A percentile compares a stretch with the other conserved stretches of the same genome.
Conservation (phyloP, 2,797 vertebrate genomes). For the Catostomus latipinnis region DNA sequence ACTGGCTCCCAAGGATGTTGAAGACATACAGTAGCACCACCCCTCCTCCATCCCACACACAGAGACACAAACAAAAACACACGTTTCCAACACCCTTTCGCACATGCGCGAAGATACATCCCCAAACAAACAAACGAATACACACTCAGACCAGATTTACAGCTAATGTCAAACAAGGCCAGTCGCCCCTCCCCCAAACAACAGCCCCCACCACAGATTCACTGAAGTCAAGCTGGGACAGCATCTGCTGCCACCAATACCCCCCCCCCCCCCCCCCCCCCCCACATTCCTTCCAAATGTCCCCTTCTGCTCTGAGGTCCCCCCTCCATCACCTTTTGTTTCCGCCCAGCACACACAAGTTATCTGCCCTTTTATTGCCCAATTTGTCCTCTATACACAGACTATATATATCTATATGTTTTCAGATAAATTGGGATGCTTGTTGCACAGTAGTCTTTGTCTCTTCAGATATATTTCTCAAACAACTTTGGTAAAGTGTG, state of each 20-base stretch:
- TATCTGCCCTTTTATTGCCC: conserved; percentile 43
- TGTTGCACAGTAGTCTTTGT: too few relatives aligned
- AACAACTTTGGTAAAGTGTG: too few relatives aligned
- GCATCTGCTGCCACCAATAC: conserved; percentile 64
- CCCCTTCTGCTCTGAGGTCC: conserved; percentile 43
- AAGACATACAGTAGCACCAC: conserved; percentile 30
- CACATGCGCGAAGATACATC: conserved; percentile 2
- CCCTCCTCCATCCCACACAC: conserved; percentile 11
- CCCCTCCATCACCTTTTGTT: conserved; percentile 30
- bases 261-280: conserved; percentile 32
- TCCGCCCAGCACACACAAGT: conserved; percentile 18
- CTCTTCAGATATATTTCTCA: too few relatives aligned
- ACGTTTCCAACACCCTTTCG: conserved; percentile 27
- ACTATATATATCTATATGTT: not conserved
- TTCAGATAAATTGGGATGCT: too few relatives aligned
- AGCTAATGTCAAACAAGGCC: conserved; percentile 51
- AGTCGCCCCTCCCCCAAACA: conserved; percentile 2
- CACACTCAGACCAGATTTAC: conserved; percentile 41
- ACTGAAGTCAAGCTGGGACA: conserved; percentile 65
- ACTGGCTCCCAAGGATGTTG: conserved; percentile 29
- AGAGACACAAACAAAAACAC: conserved; percentile 43
- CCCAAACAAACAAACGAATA: conserved; percentile 43
- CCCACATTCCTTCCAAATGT: conserved; percentile 46
- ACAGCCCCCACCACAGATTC: conserved; percentile 52
- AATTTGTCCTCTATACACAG: conserved; percentile 50